These are phyloP conservation scores for Leptopilina myrica DNA, from an alignment of 2,888 invertebrate genomes.

Conservation along the genomic window DNA sequence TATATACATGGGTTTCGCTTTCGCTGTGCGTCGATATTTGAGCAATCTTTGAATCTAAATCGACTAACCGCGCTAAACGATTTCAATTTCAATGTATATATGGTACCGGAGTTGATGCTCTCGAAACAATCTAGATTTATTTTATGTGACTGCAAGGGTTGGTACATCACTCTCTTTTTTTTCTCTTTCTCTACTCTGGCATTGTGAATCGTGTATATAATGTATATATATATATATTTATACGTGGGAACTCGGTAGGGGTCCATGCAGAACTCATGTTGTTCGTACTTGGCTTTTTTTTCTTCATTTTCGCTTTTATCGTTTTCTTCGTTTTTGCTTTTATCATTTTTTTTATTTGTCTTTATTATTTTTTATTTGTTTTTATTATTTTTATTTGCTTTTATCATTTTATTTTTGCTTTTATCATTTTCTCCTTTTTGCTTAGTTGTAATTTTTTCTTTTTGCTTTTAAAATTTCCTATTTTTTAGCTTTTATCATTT, in stretches of 20 bases:
- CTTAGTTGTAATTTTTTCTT: slow-evolving; percentile 20
- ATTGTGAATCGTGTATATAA: slow-evolving; percentile 59
- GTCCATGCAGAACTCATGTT: slow-evolving; percentile 67
- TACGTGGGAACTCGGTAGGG: slow-evolving; percentile 74
- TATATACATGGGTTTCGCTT: slow-evolving; percentile 54
- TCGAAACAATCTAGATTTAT: slow-evolving; percentile 43
- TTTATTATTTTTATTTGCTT: neutral
- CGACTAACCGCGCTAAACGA: slow-evolving; percentile 69
- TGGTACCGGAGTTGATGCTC: slow-evolving; percentile 45
- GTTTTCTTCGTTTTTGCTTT: slow-evolving; percentile 48
- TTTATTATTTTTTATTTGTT: too few relatives aligned
- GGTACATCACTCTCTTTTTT: slow-evolving; percentile 10
- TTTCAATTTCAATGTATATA: slow-evolving; percentile 61
- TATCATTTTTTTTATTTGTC: slow-evolving; percentile 25
- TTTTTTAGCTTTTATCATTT: slow-evolving; percentile 50
- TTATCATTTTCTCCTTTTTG: slow-evolving; percentile 46
- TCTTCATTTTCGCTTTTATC: slow-evolving; percentile 45
- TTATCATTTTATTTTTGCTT: slow-evolving; percentile 39
- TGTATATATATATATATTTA: slow-evolving; percentile 53
- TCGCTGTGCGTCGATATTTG: slow-evolving; percentile 50
- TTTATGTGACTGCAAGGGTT: slow-evolving; percentile 47
- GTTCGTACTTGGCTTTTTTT: slow-evolving; percentile 48
- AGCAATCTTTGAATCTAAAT: slow-evolving; percentile 74
- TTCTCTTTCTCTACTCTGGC: slow-evolving; percentile 47
- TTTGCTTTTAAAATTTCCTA: slow-evolving; percentile 41